Percentiles rank a stretch among this genome's conserved stretches.
phyloP scores from a whole-genome alignment of 2,113 vertebrate species.

The Ictalurus punctatus region DNA sequence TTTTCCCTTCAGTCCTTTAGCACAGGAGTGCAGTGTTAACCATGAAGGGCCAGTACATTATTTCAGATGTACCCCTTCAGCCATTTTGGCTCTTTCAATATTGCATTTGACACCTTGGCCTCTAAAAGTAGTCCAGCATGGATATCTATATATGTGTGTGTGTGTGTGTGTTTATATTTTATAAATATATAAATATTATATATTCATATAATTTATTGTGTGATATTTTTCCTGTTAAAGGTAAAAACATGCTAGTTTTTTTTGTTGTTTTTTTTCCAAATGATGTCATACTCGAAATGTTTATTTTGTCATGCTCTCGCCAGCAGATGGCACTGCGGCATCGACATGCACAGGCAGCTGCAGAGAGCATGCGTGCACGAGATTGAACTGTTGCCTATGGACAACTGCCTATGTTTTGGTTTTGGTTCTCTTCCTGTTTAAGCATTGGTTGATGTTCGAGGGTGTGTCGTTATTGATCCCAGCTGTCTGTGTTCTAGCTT shows the following conservation, averaged over 20 bases:
- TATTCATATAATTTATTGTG: not conserved
- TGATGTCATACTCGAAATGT: not conserved
- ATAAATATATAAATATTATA: not conserved
- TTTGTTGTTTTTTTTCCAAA: not conserved
- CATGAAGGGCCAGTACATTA: not conserved
- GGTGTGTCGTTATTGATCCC: no score
- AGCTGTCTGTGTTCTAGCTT: no score
- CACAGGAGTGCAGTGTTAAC: not conserved
- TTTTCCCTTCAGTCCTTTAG: not conserved
- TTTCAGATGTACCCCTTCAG: not conserved
- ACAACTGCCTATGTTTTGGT: no score
- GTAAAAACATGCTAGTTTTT: not conserved
- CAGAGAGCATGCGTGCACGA: no score
- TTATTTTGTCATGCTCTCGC: not conserved
- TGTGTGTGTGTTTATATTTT: not conserved
- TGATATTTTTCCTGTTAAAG: not conserved
- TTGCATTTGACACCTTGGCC: not conserved
- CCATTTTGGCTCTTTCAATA: not conserved
- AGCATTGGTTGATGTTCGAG: no score
- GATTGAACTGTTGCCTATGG: no score
- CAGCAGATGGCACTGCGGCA: no score
- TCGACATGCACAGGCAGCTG: no score
- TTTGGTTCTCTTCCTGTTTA: no score
- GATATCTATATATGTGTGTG: not conserved
- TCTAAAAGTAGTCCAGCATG: not conserved